Conservation (phyloP, 2,797 vertebrate genomes). For the Bucorvus abyssinicus region DNA sequence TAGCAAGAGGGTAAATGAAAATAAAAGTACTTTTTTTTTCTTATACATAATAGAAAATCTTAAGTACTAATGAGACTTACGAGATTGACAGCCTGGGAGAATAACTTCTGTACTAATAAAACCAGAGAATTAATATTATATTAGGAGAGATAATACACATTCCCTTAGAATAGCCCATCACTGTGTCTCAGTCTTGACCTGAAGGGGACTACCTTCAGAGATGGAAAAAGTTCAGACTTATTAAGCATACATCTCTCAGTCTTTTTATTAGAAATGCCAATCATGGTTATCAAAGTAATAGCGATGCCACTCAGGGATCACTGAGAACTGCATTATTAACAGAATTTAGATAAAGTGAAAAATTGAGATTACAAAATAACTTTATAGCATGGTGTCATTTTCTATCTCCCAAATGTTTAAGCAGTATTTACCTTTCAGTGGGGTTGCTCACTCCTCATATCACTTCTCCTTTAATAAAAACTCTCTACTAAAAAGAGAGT, state of each 20-base stretch:
- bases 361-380: not conserved
- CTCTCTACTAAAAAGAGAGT: not conserved
- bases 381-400: not conserved
- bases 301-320: not conserved
- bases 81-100: not conserved
- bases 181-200: not conserved
- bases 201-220: not conserved
- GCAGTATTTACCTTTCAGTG: not conserved
- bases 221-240: not conserved
- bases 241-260: not conserved
- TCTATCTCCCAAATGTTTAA: not conserved
- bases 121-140: not conserved
- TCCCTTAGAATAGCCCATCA: not conserved
- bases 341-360: slow-evolving; percentile 17
- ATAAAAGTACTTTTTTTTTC: not conserved
- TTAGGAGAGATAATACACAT: not conserved
- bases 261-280: not conserved
- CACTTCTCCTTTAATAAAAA: not conserved
- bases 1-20: not conserved
- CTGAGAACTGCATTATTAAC: not conserved
- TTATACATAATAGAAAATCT: not conserved
- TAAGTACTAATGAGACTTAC: not conserved
- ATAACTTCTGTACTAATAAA: not conserved
- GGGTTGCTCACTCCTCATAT: not conserved
- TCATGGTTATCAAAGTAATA: not conserved